Percentiles rank a stretch among this genome's conserved stretches.
Evolutionary conservation across 2,888 invertebrate species (phyloP).

Genomic region (Bellardia bayeri): DNA sequence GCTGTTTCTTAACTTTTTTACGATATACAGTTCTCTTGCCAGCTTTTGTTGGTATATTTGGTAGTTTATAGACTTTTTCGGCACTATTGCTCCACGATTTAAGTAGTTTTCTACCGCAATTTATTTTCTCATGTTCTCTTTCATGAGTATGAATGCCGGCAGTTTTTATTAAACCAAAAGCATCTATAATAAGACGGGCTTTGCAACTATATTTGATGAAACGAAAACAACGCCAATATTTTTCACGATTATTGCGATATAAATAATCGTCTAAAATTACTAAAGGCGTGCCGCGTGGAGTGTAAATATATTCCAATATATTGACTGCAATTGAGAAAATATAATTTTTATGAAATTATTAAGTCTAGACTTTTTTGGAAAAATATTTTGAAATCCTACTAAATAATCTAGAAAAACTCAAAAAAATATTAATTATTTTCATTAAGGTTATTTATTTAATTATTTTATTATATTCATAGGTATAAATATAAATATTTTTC

Average conservation of each 20-base stretch:
- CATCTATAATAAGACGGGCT: slow-evolving; percentile 78
- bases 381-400: neutral
- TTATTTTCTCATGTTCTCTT: slow-evolving; percentile 79
- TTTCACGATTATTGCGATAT: slow-evolving; percentile 79
- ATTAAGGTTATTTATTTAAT: too few species aligned
- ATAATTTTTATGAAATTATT: neutral
- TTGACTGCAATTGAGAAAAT: slow-evolving; percentile 73
- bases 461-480: too few species aligned
- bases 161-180: slow-evolving; percentile 74
- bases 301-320: slow-evolving; percentile 78
- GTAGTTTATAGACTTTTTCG: neutral
- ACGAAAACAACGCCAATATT: slow-evolving; percentile 80
- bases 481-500: too few species aligned
- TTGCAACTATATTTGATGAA: slow-evolving; percentile 79
- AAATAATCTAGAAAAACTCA: too few species aligned
- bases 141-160: slow-evolving; percentile 79
- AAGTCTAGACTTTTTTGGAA: neutral
- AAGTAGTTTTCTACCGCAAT: slow-evolving; percentile 74
- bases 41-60: slow-evolving; percentile 5
- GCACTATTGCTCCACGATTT: neutral
- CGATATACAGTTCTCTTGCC: neutral
- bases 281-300: slow-evolving; percentile 79
- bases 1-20: neutral
- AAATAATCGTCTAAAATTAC: slow-evolving; percentile 79
- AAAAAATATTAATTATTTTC: too few species aligned